These are phyloP conservation scores for Chromobotia macracanthus DNA, from an alignment of 2,797 vertebrate species.

Conservation along the genomic window DNA sequence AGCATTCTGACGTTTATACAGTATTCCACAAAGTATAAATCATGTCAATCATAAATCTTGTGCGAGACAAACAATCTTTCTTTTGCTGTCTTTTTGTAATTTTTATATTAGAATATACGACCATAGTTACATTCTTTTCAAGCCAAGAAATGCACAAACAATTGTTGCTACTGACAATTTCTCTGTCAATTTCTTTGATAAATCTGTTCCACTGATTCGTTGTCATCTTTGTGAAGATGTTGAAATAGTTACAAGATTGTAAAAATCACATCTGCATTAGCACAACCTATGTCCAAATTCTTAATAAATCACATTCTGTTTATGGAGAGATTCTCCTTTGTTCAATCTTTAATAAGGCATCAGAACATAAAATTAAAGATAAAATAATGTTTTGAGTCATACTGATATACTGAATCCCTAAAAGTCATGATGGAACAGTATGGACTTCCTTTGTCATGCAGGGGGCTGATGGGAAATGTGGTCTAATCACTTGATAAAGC, in stretches of 20 bases:
- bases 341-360: constrained; percentile 34
- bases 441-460: constrained; percentile 15
- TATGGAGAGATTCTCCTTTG: not conserved
- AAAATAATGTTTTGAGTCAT: constrained; percentile 22
- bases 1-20: not conserved
- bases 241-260: constrained; percentile 6
- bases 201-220: not conserved
- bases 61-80: not conserved
- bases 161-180: not conserved
- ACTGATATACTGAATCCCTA: not conserved
- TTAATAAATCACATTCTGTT: constrained; percentile 29
- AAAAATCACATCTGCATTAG: constrained; percentile 8
- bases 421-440: constrained; percentile 10
- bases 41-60: constrained; percentile 4
- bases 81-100: not conserved
- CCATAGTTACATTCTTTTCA: constrained; percentile 6
- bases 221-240: not conserved
- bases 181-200: not conserved
- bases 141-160: constrained; percentile 19
- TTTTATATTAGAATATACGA: not conserved
- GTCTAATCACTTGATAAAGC: constrained; percentile 3
- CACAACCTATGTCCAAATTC: not conserved
- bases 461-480: constrained; percentile 29
- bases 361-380: constrained; percentile 13
- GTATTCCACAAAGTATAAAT: constrained; percentile 10